Evolutionary conservation across 2,113 vertebrate genomes (phyloP).

Genomic region (Butorides virescens): DNA sequence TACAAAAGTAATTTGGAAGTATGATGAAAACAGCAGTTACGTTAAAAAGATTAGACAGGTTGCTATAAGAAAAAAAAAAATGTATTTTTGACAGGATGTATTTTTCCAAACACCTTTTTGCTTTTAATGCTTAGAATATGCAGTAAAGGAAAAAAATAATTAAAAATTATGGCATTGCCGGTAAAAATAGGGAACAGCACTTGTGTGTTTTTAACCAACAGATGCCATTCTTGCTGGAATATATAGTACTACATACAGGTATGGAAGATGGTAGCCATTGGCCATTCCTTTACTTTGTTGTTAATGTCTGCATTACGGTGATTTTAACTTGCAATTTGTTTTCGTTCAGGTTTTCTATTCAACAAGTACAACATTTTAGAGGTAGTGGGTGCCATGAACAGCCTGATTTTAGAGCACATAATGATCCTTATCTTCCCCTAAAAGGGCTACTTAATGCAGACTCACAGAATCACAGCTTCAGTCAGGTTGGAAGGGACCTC

Average conservation of each 20-base stretch:
- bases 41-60: neutral
- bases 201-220: neutral
- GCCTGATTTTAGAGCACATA: neutral
- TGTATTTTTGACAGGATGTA: neutral
- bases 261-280: neutral
- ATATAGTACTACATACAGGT: neutral
- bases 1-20: neutral
- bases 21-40: neutral
- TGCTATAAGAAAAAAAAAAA: neutral
- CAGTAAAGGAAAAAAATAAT: neutral
- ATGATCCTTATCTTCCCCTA: neutral
- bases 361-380: neutral
- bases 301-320: neutral
- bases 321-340: conserved; percentile 1
- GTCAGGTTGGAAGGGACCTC: neutral
- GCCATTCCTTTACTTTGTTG: neutral
- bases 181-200: neutral
- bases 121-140: neutral
- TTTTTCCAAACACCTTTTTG: neutral
- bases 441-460: neutral
- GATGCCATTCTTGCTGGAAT: neutral
- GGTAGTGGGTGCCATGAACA: neutral
- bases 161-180: neutral
- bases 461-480: neutral
- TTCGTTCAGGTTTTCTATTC: neutral